A percentile compares a stretch with the other conserved stretches of the same genome.
Conservation (phyloP, 2,797 vertebrate genomes). For the Podargus strigoides region DNA sequence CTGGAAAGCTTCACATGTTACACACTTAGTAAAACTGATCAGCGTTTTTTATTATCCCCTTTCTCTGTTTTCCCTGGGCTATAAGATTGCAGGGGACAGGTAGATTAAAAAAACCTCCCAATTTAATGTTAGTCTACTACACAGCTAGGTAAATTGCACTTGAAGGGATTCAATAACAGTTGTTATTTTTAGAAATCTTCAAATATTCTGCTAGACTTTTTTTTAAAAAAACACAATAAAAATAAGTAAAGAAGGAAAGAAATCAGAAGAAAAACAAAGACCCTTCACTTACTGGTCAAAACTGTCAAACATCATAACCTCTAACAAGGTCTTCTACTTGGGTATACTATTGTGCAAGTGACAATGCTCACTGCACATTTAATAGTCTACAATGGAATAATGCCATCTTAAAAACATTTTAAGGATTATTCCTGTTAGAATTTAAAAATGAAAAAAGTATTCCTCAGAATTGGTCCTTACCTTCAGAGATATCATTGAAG, state of each 20-base stretch:
- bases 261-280: neutral
- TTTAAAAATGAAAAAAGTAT: neutral
- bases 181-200: neutral
- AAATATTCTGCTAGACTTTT: neutral
- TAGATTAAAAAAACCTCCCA: accelerated
- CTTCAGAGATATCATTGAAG: neutral
- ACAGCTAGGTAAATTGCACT: neutral
- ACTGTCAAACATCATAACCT: neutral
- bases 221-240: neutral
- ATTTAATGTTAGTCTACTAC: neutral
- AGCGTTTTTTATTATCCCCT: neutral
- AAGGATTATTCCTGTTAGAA: neutral
- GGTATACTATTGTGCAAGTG: neutral
- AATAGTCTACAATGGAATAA: neutral
- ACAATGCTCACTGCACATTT: neutral
- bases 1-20: neutral
- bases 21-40: neutral
- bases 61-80: neutral
- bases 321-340: neutral
- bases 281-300: neutral
- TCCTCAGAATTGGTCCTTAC: neutral
- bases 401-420: neutral
- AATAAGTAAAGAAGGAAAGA: neutral
- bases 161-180: neutral
- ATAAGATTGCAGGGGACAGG: neutral